Conservation (phyloP, 2,113 vertebrate genomes). For the Gadus chalcogrammus region DNA sequence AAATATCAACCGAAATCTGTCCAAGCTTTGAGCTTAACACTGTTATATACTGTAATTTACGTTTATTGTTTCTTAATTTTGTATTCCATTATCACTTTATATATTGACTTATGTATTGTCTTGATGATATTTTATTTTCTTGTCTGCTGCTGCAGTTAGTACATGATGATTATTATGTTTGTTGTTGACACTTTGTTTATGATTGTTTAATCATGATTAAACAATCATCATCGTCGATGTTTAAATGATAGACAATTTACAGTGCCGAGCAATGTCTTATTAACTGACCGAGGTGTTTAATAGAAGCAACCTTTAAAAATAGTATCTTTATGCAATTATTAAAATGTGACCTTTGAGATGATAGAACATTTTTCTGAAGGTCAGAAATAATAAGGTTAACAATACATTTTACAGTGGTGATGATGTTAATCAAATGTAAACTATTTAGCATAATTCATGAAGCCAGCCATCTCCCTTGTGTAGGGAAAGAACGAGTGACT, state of each 20-base stretch:
- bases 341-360: constrained; percentile 34
- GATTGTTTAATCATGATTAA: neutral
- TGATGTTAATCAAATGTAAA: neutral
- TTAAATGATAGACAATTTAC: neutral
- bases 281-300: constrained; percentile 21
- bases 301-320: constrained; percentile 40
- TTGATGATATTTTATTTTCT: no score
- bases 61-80: no score
- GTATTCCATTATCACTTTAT: no score
- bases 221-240: neutral
- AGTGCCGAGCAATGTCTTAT: neutral
- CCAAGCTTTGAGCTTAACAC: no score
- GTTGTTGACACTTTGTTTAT: neutral
- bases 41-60: no score
- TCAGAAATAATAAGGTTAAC: constrained; percentile 25
- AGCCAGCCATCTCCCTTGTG: no score
- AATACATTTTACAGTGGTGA: neutral
- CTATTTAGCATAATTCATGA: neutral
- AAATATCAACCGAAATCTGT: no score
- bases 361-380: constrained; percentile 22
- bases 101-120: no score
- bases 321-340: constrained; percentile 48
- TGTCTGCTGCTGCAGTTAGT: no score
- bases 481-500: neutral
- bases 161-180: neutral